Conservation (phyloP, 1,140 invertebrate genomes). For the Drosophila aff. region DNA sequence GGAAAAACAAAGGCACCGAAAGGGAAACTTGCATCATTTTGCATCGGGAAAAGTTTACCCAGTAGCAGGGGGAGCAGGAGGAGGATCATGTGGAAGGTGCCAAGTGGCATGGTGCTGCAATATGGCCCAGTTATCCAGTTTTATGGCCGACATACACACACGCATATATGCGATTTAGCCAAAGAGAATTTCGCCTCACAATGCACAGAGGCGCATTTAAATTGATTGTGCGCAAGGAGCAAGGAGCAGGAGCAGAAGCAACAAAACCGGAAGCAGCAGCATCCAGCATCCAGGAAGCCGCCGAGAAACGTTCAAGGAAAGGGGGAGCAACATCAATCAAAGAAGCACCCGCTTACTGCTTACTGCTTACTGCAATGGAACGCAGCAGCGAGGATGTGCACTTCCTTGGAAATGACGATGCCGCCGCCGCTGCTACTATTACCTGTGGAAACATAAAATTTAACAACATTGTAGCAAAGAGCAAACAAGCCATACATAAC, state of each 20-base stretch:
- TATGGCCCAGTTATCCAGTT: conserved; percentile 59
- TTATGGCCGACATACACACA: conserved; percentile 31
- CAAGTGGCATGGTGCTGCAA: conserved; percentile 23
- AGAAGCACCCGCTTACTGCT: conserved; percentile 53
- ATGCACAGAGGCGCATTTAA: conserved; percentile 81
- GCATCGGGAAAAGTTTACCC: conserved; percentile 51
- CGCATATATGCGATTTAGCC: conserved; percentile 58
- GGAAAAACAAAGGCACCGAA: conserved; percentile 22
- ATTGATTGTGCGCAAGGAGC: conserved; percentile 72
- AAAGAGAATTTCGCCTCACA: conserved; percentile 62
- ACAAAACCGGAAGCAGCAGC: conserved; percentile 6
- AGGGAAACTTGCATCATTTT: conserved; percentile 64
- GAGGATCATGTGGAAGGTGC: conserved; percentile 25
- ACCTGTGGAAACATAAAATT: conserved; percentile 80
- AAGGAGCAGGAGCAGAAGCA: conserved; percentile 6
- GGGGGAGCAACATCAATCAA: conserved; percentile 74
- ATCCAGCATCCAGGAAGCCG: conserved; percentile 53
- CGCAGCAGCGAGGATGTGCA: conserved; percentile 26
- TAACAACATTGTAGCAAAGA: conserved; percentile 63
- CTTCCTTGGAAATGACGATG: conserved; percentile 36
- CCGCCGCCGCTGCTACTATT: conserved; percentile 29
- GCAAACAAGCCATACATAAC: conserved; percentile 70
- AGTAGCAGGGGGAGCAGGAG: not conserved
- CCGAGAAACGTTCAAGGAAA: conserved; percentile 46
- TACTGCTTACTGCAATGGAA: conserved; percentile 38